Percentiles rank a stretch among this genome's conserved stretches.
phyloP scores from a whole-genome alignment of 1,140 invertebrate species.

The Chymomyza costata region DNA sequence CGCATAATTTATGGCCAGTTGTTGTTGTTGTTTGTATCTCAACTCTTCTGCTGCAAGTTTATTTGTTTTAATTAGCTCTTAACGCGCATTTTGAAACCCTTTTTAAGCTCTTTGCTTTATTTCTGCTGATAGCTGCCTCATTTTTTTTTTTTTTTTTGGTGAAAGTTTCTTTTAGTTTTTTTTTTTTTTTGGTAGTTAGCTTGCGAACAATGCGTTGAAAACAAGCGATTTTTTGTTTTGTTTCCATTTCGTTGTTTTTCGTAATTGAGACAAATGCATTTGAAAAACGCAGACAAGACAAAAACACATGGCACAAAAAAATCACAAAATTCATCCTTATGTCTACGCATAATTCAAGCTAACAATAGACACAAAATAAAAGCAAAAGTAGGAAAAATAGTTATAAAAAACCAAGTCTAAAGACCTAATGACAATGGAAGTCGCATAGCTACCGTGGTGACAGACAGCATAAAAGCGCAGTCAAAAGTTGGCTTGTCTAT shows the following conservation, averaged over 20 bases:
- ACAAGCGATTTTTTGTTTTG: slow-evolving; percentile 59
- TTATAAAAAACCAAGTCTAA: too few relatives aligned
- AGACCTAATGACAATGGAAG: too few relatives aligned
- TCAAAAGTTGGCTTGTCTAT: too few relatives aligned
- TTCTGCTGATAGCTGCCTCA: slow-evolving; percentile 7
- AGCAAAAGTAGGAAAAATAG: too few relatives aligned
- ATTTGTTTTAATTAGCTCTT: slow-evolving; percentile 70
- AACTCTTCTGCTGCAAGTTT: slow-evolving; percentile 35
- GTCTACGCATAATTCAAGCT: too few relatives aligned
- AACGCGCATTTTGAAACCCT: not conserved
- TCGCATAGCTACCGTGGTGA: too few relatives aligned
- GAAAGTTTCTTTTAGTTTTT: slow-evolving; percentile 52
- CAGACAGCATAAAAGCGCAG: too few relatives aligned
- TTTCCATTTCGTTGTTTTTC: slow-evolving; percentile 20
- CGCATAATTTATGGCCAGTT: slow-evolving; percentile 62
- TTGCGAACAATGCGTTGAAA: slow-evolving; percentile 62
- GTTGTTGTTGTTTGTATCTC: slow-evolving; percentile 21
- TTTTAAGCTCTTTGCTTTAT: slow-evolving; percentile 12
- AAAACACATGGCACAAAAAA: too few relatives aligned
- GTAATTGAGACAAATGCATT: slow-evolving; percentile 73
- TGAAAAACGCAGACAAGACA: slow-evolving; percentile 53
- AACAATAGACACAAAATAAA: too few relatives aligned
- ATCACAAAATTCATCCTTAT: too few relatives aligned
- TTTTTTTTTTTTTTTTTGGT: slow-evolving; percentile 28
- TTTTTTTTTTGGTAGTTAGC: slow-evolving; percentile 8